Base-by-base conservation (phyloP, 2,113 vertebrate species). In the Gavialis gangeticus region DNA sequence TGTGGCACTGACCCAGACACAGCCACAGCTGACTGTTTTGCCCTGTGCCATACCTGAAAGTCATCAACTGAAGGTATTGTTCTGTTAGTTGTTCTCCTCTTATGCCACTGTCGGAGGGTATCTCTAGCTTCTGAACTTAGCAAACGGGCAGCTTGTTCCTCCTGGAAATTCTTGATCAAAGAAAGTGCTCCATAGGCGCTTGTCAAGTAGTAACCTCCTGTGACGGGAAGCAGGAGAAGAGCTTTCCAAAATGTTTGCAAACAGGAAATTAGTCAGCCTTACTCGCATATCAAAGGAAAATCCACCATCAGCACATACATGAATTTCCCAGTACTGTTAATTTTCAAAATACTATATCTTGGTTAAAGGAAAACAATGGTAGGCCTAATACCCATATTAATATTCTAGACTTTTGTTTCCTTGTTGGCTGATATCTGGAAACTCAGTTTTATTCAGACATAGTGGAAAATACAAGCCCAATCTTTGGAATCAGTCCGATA, bases 131-230 rank as follows among this genome's bases (percentile, higher is more conserved):
- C 99, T 0, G 99, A 99, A 91, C 99, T 99, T 62, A 99, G 98
- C 76, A 99, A 97, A 1, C 98, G 97, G 3, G 99, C 99, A 2
- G 99, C 99, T 95, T 99, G 99, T 28, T 99, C 99, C 91, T 99
- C 99, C 97, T 99, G 99, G 94, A 99, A 99, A 97, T 99, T 99
- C 97, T 99, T 99, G 94, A 99, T 99, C 85, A 99, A 97, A 10
- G 99, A 99, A 96, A 99, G 99, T 54, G 99, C 99, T 90, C 99
- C 99, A 0, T 99, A 99, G 13, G 99, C 98, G 0, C 99, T 99
- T 24, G 99, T 99, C 98, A 99, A 96, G 96, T 99, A 99, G 94
- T 99, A 99, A 18, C 99, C 99, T 55, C 99, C 99, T 99, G 94
- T 6, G 75, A 95, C 95, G 76, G 78, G 93, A 56, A 94, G 67